Base-by-base conservation (phyloP, 2,888 invertebrate species). In the Ormyrus pomaceus region DNA sequence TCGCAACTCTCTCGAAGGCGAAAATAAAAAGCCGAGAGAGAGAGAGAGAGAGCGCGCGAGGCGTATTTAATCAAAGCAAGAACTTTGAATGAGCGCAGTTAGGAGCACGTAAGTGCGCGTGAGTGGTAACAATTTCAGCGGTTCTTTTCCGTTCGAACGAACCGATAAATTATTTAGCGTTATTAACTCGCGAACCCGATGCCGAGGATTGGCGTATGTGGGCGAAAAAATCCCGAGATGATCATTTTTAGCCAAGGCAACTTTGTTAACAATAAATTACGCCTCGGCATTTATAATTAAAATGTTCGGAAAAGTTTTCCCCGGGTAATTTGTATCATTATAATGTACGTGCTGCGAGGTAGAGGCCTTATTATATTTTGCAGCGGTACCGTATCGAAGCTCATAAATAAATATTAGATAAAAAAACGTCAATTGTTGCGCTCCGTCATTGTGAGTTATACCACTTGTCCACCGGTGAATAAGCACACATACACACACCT, bases 61-160 rank as follows among this genome's bases (percentile, higher is more conserved):
- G 19, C 45, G 72, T 51, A 34, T 64, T 72, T 72, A 72, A 62
- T 62, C 72, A 62, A 72, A 6, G 6, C 62, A 19, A 50, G 53
- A 46, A 8, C 11, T 11, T 19, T 58, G 58, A 13, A 34, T 34
- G 34, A 34, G 34, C 34, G 34, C 34, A 34, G 34, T 34, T 34
- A 34, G 34, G 34, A 34, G 34, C 34, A 34, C 6, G 45, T 51
- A 9, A 34, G 51, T 13, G 5, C n/a, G 70, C 13, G 46, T 50
- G 9, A 34, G 34, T 34, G 34, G 34, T 34, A 34, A 34, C 34
- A 13, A 7, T 19, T 59, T 19, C 10, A 13, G 59, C 19, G 9
- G 7, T 59, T 10, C 19, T 59, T 19, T 59, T 59, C 9, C 9
- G 19, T 19, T 19, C 6, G n/a, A 48, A n/a, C 11, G 51, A 59